Evolutionary conservation across 2,888 invertebrate species (phyloP).

Genomic region (Stenichneumon culpator): DNA sequence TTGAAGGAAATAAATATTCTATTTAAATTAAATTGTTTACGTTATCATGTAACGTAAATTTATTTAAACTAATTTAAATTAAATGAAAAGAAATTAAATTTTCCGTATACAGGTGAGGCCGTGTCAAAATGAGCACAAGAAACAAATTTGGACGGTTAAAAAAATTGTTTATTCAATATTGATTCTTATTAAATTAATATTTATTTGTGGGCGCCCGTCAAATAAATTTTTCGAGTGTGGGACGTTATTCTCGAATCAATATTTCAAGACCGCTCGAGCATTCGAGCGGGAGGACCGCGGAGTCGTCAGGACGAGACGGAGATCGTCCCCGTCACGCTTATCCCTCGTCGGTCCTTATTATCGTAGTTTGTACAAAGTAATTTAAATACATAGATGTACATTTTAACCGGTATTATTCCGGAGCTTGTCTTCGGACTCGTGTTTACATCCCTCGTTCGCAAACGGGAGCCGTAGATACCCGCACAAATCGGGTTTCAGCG

Average conservation of each 20-base stretch:
- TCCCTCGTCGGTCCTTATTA: too few relatives aligned
- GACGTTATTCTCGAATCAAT: background rate
- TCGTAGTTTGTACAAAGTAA: slow-evolving; percentile 20
- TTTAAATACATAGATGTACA: slow-evolving; percentile 44
- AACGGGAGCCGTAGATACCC: background rate
- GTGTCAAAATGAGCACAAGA: too few relatives aligned
- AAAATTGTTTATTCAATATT: background rate
- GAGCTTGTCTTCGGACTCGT: background rate
- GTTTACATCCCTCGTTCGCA: background rate
- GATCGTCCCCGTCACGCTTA: too few relatives aligned
- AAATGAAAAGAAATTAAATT: too few relatives aligned
- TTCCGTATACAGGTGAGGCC: too few relatives aligned
- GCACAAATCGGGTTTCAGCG: background rate
- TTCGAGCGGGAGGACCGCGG: too few relatives aligned
- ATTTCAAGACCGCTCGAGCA: background rate
- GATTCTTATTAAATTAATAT: background rate
- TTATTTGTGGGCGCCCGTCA: too few relatives aligned
- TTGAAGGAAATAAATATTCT: background rate
- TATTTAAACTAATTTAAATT: too few relatives aligned
- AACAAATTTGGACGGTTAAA: too few relatives aligned
- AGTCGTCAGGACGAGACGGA: too few relatives aligned
- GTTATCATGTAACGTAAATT: too few relatives aligned
- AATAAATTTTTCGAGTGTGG: background rate
- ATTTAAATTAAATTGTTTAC: background rate
- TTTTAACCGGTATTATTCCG: slow-evolving; percentile 36